Evolutionary conservation across 2,888 invertebrate genomes (phyloP).

Genomic region (Hartigia nigra): DNA sequence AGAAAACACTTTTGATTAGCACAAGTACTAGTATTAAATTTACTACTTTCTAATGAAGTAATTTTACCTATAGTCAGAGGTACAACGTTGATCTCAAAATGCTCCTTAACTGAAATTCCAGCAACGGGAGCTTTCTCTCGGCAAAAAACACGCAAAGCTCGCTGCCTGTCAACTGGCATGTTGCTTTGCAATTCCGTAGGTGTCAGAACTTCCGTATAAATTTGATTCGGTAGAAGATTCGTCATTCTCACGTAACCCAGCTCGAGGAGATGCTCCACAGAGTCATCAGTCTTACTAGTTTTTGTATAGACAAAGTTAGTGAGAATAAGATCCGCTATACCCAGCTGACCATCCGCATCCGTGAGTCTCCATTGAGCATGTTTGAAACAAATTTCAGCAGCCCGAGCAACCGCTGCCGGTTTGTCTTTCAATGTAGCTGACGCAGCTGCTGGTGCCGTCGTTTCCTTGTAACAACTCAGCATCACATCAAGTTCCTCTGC

Average conservation of each 20-base stretch:
- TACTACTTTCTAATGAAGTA: neutral
- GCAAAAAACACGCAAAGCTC: conserved; percentile 94
- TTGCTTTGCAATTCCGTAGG: conserved; percentile 85
- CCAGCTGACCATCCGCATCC: conserved; percentile 97
- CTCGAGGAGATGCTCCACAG: conserved; percentile 96
- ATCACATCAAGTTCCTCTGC: conserved; percentile 96
- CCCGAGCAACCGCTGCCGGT: conserved; percentile 81
- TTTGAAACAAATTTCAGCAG: conserved; percentile 97
- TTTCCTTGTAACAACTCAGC: conserved; percentile 92
- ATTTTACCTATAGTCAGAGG: conserved; percentile 86
- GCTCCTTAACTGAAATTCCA: conserved; percentile 99
- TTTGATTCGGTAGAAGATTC: conserved; percentile 93
- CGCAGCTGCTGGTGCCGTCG: conserved; percentile 70
- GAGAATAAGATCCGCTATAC: conserved; percentile 94
- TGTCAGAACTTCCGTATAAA: conserved; percentile 88
- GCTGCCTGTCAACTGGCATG: conserved; percentile 88
- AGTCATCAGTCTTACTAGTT: conserved; percentile 95
- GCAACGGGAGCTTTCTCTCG: conserved; percentile 96
- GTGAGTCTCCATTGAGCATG: conserved; percentile 98
- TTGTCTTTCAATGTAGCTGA: conserved; percentile 76
- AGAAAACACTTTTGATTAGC: neutral
- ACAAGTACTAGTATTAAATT: neutral
- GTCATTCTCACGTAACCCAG: conserved; percentile 95
- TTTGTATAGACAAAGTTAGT: conserved; percentile 98
- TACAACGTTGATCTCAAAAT: conserved; percentile 98